Percentiles rank a stretch among this genome's conserved stretches.
Conservation (phyloP, 2,797 vertebrate genomes). For the Esox masquinongy region DNA sequence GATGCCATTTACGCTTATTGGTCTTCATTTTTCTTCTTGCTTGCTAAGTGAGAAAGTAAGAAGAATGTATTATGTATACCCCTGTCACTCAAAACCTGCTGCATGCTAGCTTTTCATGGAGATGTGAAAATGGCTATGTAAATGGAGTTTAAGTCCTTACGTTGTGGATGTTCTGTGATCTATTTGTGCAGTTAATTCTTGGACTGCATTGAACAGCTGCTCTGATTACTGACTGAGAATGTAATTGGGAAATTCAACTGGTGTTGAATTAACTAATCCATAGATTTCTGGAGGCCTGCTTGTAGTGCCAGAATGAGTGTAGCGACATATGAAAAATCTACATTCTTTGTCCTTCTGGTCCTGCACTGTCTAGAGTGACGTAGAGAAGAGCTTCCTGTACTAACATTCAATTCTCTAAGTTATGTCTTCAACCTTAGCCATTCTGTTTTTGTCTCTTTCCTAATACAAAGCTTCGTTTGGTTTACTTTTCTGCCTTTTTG, state of each 20-base stretch:
- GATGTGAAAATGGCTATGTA: constrained; percentile 30
- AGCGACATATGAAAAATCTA: constrained; percentile 51
- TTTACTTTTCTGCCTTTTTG: neutral
- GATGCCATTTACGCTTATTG: constrained; percentile 5
- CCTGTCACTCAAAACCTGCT: constrained; percentile 25
- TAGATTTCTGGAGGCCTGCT: constrained; percentile 55
- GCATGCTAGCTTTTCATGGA: constrained; percentile 39
- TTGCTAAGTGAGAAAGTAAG: constrained; percentile 26
- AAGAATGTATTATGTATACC: constrained; percentile 10
- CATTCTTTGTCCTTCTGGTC: constrained; percentile 47
- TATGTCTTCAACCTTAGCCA: neutral
- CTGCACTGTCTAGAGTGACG: constrained; percentile 52
- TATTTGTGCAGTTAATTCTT: constrained; percentile 43
- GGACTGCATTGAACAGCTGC: constrained; percentile 35
- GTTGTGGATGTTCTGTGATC: constrained; percentile 48
- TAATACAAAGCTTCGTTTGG: neutral
- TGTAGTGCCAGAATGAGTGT: constrained; percentile 28
- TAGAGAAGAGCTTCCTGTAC: constrained; percentile 59
- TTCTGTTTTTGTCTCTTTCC: constrained; percentile 5
- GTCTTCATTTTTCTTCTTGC: constrained; percentile 5
- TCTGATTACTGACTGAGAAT: constrained; percentile 47
- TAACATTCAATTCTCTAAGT: constrained; percentile 66
- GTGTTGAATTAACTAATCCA: constrained; percentile 53
- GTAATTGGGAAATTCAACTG: constrained; percentile 43
- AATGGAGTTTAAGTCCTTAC: constrained; percentile 44